Base-by-base conservation (phyloP, 53 echinoderm and acorn worm genomes). In the Astropecten irregularis region DNA sequence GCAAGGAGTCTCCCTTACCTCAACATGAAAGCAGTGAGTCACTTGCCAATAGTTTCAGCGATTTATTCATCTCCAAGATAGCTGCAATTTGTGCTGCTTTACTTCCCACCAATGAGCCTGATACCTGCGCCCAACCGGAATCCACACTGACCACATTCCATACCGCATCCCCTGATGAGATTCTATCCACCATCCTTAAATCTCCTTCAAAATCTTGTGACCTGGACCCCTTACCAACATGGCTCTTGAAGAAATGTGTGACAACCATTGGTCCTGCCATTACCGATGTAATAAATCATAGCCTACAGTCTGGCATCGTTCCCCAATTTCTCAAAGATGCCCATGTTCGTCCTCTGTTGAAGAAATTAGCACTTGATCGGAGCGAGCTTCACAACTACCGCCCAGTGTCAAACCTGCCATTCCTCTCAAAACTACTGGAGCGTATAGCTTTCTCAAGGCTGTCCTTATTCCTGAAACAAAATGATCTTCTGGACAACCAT, bases 371-470 rank as follows among this genome's bases (percentile, higher is more conserved):
- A 8, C 47, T 81, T 3, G 64, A 81, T 15, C 63, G 39, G 19
- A 62, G 40, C 37, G 44, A 28, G 35, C 39, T 81, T 15, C 59
- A n/a, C n/a, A n/a, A n/a, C n/a, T n/a, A n/a, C n/a, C n/a, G n/a
- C n/a, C n/a, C n/a, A n/a, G n/a, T n/a, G 27, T 81, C 82, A 5
- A 81, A 81, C 28, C 82, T 81, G 19, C 82, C 82, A 8, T 81
- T 22, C 46, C 18, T 81, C 26, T 81, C 59, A n/a, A 81, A 81
- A 40, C 2, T 65, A 42, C 64, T 81, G 15, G 82, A 72, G 30
- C 51, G 72, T 1, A 21, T 72, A 2, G 52, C 33, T 21, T 71
- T 71, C 23, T 71, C 50, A 16, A 47, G 50, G 51, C 9, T 71
- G 8, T 71, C 53, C 9, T 13, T 19, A 9, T 53, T 53, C 18